A percentile compares a stretch with the other conserved stretches of the same genome.
These are phyloP conservation scores for Ophiodon elongatus DNA, from an alignment of 2,113 vertebrate genomes.

Conservation along the genomic window DNA sequence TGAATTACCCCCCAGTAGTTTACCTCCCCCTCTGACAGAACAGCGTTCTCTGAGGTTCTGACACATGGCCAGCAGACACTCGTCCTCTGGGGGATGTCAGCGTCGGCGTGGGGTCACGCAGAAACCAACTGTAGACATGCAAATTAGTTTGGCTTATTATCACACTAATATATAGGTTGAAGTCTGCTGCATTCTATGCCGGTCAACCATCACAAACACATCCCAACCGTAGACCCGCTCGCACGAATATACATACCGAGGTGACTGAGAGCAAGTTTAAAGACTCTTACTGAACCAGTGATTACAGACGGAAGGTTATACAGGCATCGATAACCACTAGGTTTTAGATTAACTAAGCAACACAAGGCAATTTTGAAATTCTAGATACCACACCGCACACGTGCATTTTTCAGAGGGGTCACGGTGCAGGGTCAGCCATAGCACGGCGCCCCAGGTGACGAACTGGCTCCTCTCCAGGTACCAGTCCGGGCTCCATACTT, in stretches of 20 bases:
- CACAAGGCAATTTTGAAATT: neutral
- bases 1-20: constrained; percentile 45
- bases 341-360: neutral
- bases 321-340: neutral
- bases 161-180: neutral
- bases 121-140: constrained; percentile 23
- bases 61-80: constrained; percentile 34
- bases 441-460: too few species aligned
- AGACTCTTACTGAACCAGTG: neutral
- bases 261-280: neutral
- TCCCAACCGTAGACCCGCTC: neutral
- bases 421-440: too few species aligned
- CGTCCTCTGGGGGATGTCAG: constrained; percentile 43
- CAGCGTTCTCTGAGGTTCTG: constrained; percentile 20
- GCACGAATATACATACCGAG: neutral
- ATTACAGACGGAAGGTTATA: neutral
- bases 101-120: constrained; percentile 38
- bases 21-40: neutral
- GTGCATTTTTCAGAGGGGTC: too few species aligned
- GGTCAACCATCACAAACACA: constrained; percentile 9
- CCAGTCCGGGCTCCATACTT: too few species aligned
- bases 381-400: too few species aligned
- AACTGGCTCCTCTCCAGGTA: too few species aligned
- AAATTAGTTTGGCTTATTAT: constrained; percentile 15
- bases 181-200: constrained; percentile 15